Percentiles rank a stretch among this genome's conserved stretches.
These are phyloP conservation scores for Drosophila arawakana DNA, from an alignment of 1,140 invertebrate genomes.

Conservation along the genomic window DNA sequence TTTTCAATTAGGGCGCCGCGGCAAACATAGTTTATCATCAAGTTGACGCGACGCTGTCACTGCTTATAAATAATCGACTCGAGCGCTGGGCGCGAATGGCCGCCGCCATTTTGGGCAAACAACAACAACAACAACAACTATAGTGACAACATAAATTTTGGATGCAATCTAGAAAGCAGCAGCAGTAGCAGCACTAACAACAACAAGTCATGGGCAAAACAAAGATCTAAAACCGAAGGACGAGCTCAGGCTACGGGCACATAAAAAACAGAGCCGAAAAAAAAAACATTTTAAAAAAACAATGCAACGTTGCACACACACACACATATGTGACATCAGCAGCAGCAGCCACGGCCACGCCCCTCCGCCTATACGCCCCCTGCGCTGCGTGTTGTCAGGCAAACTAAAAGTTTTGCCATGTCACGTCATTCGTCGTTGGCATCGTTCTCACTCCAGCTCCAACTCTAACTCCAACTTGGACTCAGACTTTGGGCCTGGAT, in stretches of 20 bases:
- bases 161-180: slow-evolving; percentile 69
- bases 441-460: slow-evolving; percentile 16
- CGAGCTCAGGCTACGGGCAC: slow-evolving; percentile 55
- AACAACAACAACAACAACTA: slow-evolving; percentile 40
- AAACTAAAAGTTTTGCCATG: slow-evolving; percentile 77
- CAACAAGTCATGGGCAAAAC: slow-evolving; percentile 30
- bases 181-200: slow-evolving; percentile 17
- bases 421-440: slow-evolving; percentile 74
- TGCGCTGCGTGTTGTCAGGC: slow-evolving; percentile 69
- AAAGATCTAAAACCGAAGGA: slow-evolving; percentile 38
- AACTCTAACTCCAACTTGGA: not conserved
- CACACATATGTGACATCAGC: slow-evolving; percentile 37
- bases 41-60: slow-evolving; percentile 80
- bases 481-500: not conserved
- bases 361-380: slow-evolving; percentile 36
- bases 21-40: slow-evolving; percentile 83
- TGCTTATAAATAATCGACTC: slow-evolving; percentile 82
- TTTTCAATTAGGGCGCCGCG: slow-evolving; percentile 80
- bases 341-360: slow-evolving; percentile 53
- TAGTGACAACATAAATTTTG: slow-evolving; percentile 82
- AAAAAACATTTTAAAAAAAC: slow-evolving; percentile 44
- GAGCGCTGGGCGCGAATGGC: slow-evolving; percentile 54
- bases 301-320: slow-evolving; percentile 47
- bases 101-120: slow-evolving; percentile 72
- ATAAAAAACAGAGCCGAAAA: slow-evolving; percentile 58